These are phyloP conservation scores for Mesoligia furuncula DNA, from an alignment of 2,888 invertebrate species.

Conservation along the genomic window DNA sequence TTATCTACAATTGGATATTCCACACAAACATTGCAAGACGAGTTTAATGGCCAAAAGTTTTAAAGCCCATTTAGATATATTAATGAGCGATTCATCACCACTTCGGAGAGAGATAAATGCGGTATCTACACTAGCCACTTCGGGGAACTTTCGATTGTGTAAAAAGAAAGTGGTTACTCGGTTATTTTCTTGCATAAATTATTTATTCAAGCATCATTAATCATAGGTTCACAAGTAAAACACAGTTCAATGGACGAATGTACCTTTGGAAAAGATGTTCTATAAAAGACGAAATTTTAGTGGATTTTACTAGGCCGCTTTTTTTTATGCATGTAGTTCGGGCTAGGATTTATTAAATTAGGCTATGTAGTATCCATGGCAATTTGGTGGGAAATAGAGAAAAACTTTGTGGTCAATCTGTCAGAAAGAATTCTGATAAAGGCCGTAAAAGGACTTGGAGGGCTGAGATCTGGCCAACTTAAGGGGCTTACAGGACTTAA, in stretches of 20 bases:
- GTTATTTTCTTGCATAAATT: not conserved
- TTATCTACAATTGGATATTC: conserved; percentile 39
- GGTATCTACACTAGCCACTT: not conserved
- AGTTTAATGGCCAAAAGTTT: conserved; percentile 5
- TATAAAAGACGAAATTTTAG: not conserved
- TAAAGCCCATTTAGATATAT: conserved; percentile 7
- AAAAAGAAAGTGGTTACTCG: not conserved
- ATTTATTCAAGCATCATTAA: not conserved
- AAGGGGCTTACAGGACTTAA: no score
- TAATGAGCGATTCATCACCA: conserved; percentile 14
- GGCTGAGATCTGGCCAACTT: not conserved
- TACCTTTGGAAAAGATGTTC: not conserved
- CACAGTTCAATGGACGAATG: not conserved
- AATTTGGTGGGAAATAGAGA: not conserved
- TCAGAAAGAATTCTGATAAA: not conserved
- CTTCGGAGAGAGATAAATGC: not conserved
- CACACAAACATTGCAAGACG: conserved; percentile 8
- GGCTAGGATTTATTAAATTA: not conserved
- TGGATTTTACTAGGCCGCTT: not conserved
- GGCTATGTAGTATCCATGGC: not conserved
- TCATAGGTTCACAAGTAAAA: not conserved
- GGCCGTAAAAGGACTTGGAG: not conserved
- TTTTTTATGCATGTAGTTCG: no score
- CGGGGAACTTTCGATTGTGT: not conserved
- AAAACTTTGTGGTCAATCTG: not conserved